Evolutionary conservation across 2,888 invertebrate species (phyloP), one percentile per base, ranked within the genome.

Genomic region (Scaptomyza cyrtandrae): DNA sequence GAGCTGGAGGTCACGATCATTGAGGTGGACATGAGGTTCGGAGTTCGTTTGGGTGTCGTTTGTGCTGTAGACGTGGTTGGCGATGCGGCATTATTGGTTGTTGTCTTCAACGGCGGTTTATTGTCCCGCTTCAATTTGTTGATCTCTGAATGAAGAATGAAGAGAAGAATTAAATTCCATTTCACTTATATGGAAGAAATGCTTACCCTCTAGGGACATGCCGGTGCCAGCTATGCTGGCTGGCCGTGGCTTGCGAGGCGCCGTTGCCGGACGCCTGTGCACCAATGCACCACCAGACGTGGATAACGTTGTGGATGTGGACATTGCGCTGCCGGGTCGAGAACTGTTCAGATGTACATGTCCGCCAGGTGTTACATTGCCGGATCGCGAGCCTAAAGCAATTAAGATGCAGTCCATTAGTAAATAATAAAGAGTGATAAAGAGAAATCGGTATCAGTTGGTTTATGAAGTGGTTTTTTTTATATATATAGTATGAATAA

Each of bases 241-340:
- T 81, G 97, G 96, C 75, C 96, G 94, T 88, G 95, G 97, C 92
- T 95, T 95, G 91, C 95, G 94, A 67, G 94, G 93, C 81, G 93
- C 93, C 89, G 90, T 90, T 29, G 94, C 93, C 89, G 94, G 94
- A 85, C 94, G 93, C 88, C 95, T 93, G 87, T 95, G 94, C 72
- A 94, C 93, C 63, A 93, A 92, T 24, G 9, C 50, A 81, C 93
- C 94, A 45, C 94, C 93, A 2, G 52, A 27, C 72, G 94, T 93
- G 89, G 95, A 91, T 83, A 91, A 94, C 90, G 94, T 94, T 90
- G 94, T 94, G 91, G 96, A 96, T 93, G 94, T 92, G 91, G 96
- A 97, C 94, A 97, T 94, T 84, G 97, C 96, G 93, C 97, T 97
- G 92, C 96, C 96, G 75, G 97, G 97, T 91, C 97, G 94, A 83